These are phyloP conservation scores for Ctenoplectra terminalis DNA, from an alignment of 1,140 invertebrate genomes.

Conservation along the genomic window DNA sequence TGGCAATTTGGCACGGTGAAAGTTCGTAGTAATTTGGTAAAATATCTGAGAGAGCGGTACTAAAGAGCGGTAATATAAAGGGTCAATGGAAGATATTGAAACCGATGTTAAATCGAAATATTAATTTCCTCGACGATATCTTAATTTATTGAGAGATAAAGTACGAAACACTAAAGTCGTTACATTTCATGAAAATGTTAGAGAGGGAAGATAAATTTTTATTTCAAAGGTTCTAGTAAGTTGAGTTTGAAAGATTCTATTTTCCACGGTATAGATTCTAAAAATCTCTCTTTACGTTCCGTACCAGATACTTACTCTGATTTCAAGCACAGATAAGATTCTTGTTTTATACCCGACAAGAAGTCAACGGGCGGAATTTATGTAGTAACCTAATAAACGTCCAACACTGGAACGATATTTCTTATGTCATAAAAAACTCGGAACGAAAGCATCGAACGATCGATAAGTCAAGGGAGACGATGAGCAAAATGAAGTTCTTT, in stretches of 20 bases:
- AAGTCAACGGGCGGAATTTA: constrained; percentile 23
- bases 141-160: too few relatives aligned
- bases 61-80: background rate
- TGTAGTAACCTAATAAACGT: constrained; percentile 22
- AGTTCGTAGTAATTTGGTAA: too few relatives aligned
- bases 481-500: constrained; percentile 2
- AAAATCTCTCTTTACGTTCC: background rate
- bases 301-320: background rate
- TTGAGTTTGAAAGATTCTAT: background rate
- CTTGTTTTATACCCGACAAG: background rate
- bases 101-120: background rate
- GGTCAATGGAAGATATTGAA: background rate
- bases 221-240: background rate
- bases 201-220: background rate
- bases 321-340: background rate
- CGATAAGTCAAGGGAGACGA: constrained; percentile 8
- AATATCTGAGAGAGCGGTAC: background rate
- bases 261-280: background rate
- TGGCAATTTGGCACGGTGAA: constrained; percentile 10
- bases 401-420: constrained; percentile 14
- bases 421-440: background rate
- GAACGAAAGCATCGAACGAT: constrained; percentile 13
- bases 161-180: too few relatives aligned
- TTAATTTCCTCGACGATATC: too few relatives aligned
- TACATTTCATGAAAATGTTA: too few relatives aligned